Percentiles rank a stretch among this genome's conserved stretches.
phyloP scores from a whole-genome alignment of 1,140 invertebrate species.

The Cataglyphis hispanica region DNA sequence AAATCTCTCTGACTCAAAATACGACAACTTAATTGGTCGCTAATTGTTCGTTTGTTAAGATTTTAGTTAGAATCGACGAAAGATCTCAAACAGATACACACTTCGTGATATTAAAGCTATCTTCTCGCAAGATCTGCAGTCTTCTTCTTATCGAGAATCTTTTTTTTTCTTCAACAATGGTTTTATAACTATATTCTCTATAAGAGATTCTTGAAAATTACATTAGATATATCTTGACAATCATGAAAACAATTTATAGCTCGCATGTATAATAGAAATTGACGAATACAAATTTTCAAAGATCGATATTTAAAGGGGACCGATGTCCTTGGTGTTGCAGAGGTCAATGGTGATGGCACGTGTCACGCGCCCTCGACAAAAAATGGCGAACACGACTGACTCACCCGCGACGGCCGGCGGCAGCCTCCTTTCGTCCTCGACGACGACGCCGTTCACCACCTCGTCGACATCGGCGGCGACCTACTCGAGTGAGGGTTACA shows the following conservation, averaged over 20 bases:
- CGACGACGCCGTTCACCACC: constrained; percentile 79
- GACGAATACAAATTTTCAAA: background rate
- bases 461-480: constrained; percentile 80
- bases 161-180: background rate
- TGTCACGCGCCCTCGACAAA: constrained; percentile 83
- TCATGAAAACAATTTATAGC: background rate
- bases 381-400: constrained; percentile 85
- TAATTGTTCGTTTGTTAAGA: background rate
- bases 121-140: background rate
- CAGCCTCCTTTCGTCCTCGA: constrained; percentile 81
- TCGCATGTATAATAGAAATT: background rate
- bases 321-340: constrained; percentile 55
- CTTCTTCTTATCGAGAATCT: background rate
- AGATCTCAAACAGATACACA: background rate
- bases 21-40: background rate
- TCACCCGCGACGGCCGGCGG: constrained; percentile 81
- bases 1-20: constrained; percentile 9
- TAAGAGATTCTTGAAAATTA: background rate
- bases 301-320: background rate
- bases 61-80: background rate
- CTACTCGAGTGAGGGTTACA: constrained; percentile 86
- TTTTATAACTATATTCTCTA: background rate
- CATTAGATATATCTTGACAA: background rate
- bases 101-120: background rate
- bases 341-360: constrained; percentile 83